phyloP scores from a whole-genome alignment of 2,797 vertebrate species.

The Coracias cyanogaster region DNA sequence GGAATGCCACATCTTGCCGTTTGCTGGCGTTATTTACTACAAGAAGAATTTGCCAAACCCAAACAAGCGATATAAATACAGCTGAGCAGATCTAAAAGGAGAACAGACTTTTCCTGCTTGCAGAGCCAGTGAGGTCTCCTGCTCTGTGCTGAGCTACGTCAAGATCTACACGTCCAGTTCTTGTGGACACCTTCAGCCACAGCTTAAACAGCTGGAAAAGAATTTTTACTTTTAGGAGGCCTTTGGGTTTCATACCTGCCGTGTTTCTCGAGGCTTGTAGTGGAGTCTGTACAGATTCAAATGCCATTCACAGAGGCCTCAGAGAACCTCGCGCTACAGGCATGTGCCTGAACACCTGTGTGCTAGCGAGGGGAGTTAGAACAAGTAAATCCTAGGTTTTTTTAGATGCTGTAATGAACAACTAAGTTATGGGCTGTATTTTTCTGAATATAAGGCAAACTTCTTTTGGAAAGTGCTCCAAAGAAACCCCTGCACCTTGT shows the following conservation, averaged over 20 bases:
- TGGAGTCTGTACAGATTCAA: accelerated
- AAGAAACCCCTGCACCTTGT: neutral
- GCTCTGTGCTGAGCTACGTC: neutral
- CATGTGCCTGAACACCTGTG: neutral
- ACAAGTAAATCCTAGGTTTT: too few relatives aligned
- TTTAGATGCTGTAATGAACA: neutral
- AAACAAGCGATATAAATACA: neutral
- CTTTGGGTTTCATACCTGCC: neutral
- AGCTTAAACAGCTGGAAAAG: neutral
- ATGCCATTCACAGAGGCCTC: neutral
- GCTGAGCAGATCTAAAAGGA: neutral
- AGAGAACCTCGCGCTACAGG: neutral
- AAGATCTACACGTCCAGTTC: neutral
- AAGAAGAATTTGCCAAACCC: neutral
- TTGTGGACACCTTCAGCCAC: neutral
- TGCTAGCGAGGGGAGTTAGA: neutral
- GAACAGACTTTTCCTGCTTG: neutral
- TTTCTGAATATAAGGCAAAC: neutral
- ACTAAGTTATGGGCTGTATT: neutral
- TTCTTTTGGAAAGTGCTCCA: conserved; percentile 4
- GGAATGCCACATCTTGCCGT: neutral
- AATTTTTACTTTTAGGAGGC: neutral
- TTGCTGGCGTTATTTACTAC: neutral
- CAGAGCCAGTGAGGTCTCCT: neutral
- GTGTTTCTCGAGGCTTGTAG: neutral